Conservation (phyloP, 2,888 invertebrate species). For the Leuctra nigra region DNA sequence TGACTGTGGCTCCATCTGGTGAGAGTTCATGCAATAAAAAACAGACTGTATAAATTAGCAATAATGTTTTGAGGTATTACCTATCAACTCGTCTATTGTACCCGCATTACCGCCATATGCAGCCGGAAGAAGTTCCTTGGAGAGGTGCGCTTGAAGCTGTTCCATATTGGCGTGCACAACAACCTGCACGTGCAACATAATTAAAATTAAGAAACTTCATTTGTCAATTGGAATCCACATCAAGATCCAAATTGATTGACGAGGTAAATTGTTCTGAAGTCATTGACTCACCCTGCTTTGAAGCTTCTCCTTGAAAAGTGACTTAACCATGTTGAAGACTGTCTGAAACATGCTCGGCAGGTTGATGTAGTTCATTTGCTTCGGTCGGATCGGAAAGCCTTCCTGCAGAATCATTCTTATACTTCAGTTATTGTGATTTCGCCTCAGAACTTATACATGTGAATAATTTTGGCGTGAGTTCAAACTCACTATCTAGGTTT, state of each 20-base stretch:
- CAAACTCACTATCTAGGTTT: no score
- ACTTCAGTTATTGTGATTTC: no score
- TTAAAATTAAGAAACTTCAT: no score
- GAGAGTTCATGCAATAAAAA: no score
- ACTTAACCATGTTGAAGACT: slow-evolving; percentile 49
- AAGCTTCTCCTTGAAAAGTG: slow-evolving; percentile 54
- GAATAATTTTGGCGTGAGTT: no score
- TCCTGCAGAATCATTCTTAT: slow-evolving; percentile 42
- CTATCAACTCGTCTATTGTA: slow-evolving; percentile 3
- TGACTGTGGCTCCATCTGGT: no score
- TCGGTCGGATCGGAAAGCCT: slow-evolving; percentile 52
- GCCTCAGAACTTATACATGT: no score
- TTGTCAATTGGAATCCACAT: no score
- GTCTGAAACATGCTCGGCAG: slow-evolving; percentile 52
- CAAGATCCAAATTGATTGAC: slow-evolving; percentile 5
- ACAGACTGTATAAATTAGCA: no score
- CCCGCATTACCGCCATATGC: background rate
- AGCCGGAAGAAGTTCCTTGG: slow-evolving; percentile 32
- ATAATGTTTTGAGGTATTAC: no score
- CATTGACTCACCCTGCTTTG: slow-evolving; percentile 42
- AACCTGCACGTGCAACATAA: background rate
- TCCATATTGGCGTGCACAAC: slow-evolving; percentile 38
- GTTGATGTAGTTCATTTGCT: slow-evolving; percentile 53
- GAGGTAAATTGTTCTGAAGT: background rate
- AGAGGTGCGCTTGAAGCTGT: slow-evolving; percentile 49